Evolutionary conservation across 1,140 invertebrate genomes (phyloP).

Genomic region (Drosophila busckii): DNA sequence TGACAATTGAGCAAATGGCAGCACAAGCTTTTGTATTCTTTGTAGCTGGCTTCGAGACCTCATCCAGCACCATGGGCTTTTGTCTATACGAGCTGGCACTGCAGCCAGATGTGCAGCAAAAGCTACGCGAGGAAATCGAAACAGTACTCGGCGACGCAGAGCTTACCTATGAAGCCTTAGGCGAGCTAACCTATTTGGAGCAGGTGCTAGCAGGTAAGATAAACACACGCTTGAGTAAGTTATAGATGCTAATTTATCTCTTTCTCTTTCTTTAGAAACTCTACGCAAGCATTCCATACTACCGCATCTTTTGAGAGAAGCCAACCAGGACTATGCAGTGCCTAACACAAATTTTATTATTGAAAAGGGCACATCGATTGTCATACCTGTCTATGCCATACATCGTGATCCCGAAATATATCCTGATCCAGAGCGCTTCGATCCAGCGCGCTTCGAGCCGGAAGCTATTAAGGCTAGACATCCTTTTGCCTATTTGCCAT

Average conservation of each 20-base stretch:
- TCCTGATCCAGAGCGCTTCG: slow-evolving; percentile 81
- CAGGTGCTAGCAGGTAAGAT: slow-evolving; percentile 69
- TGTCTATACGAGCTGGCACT: slow-evolving; percentile 75
- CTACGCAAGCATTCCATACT: slow-evolving; percentile 80
- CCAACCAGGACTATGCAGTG: slow-evolving; percentile 79
- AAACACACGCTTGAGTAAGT: too few species aligned
- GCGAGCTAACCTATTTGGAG: slow-evolving; percentile 69
- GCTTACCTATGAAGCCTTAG: slow-evolving; percentile 70
- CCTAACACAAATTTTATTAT: slow-evolving; percentile 79
- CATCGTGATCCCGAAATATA: slow-evolving; percentile 82
- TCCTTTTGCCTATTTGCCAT: slow-evolving; percentile 82
- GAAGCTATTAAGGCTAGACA: slow-evolving; percentile 79
- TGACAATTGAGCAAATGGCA: slow-evolving; percentile 65
- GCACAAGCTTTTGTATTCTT: slow-evolving; percentile 73
- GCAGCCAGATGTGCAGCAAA: slow-evolving; percentile 79
- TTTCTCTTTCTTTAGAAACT: slow-evolving; percentile 54
- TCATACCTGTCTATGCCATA: slow-evolving; percentile 82
- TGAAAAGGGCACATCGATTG: slow-evolving; percentile 80
- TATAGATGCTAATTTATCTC: not conserved
- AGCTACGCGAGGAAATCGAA: slow-evolving; percentile 79
- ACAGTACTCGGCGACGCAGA: slow-evolving; percentile 22
- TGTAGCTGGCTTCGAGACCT: slow-evolving; percentile 71
- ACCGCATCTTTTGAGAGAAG: slow-evolving; percentile 75
- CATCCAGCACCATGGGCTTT: slow-evolving; percentile 78
- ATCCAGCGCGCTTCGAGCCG: slow-evolving; percentile 81